Evolutionary conservation across 2,888 invertebrate genomes (phyloP).

Genomic region (Xestia c-nigrum): DNA sequence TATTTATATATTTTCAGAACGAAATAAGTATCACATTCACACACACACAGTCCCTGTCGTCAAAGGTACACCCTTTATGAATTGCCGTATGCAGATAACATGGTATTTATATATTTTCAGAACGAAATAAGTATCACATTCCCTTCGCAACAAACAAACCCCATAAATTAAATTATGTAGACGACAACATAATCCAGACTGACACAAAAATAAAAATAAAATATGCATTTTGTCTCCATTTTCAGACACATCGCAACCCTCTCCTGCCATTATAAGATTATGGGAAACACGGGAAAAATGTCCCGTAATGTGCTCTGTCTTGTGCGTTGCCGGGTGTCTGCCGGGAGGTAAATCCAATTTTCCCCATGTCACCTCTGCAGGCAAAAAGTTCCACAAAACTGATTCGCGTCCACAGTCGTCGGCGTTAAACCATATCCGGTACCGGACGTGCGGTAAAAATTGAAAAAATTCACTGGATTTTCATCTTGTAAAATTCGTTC

Average conservation of each 20-base stretch:
- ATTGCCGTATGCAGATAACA: background rate
- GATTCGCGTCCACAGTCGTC: slow-evolving; percentile 2
- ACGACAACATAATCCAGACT: slow-evolving; percentile 14
- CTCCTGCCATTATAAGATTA: slow-evolving; percentile 51
- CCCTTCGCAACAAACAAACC: background rate
- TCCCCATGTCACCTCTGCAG: slow-evolving; percentile 42
- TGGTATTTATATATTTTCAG: background rate
- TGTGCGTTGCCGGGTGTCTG: slow-evolving; percentile 15
- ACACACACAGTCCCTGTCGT: too few species aligned
- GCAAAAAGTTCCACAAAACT: slow-evolving; percentile 31
- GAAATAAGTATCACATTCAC: background rate
- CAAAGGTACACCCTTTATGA: background rate
- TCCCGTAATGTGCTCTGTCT: slow-evolving; percentile 39
- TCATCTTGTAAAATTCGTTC: slow-evolving; percentile 33
- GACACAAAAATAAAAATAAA: slow-evolving; percentile 15
- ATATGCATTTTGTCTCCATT: slow-evolving; percentile 25
- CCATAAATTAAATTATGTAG: slow-evolving; percentile 3
- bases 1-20: background rate
- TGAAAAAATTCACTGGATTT: slow-evolving; percentile 41
- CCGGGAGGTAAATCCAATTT: slow-evolving; percentile 57
- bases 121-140: background rate
- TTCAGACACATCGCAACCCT: slow-evolving; percentile 28
- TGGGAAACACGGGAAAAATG: slow-evolving; percentile 10
- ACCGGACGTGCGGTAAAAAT: slow-evolving; percentile 19
- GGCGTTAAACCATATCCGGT: slow-evolving; percentile 21